Conservation (phyloP, 37 sponge, comb jelly and placozoan genomes). For the Hexactinellida sp. region DNA sequence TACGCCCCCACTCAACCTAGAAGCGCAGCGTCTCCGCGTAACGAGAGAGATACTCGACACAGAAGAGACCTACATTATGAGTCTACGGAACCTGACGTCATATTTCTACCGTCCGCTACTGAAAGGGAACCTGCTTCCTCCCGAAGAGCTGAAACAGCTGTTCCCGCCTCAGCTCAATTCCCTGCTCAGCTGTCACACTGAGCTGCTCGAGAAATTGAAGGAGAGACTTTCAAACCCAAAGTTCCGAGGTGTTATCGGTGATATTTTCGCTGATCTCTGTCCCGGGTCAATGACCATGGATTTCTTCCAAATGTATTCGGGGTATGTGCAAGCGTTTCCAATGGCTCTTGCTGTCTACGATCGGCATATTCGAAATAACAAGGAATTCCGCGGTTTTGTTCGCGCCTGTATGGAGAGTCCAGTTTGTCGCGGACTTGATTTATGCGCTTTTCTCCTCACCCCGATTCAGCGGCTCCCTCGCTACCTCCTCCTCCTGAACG, state of each 20-base stretch:
- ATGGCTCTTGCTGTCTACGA: neutral
- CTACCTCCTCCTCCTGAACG: neutral
- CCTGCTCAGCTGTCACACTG: neutral
- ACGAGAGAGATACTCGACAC: neutral
- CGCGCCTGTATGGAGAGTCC: conserved; percentile 12
- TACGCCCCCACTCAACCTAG: neutral
- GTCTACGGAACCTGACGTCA: neutral
- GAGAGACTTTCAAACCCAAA: neutral
- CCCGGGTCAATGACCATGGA: neutral
- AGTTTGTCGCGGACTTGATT: neutral
- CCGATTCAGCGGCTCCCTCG: neutral
- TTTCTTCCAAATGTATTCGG: conserved; percentile 6
- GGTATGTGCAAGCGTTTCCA: neutral
- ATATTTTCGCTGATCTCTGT: neutral
- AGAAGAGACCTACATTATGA: neutral
- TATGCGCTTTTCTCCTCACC: neutral
- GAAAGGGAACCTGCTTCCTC: neutral
- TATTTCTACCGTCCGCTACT: neutral
- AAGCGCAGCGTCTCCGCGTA: neutral
- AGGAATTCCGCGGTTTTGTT: conserved; percentile 5
- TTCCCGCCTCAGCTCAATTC: neutral
- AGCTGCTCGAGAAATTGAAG: neutral
- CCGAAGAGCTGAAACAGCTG: neutral
- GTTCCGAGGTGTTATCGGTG: neutral
- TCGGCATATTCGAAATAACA: neutral